Evolutionary conservation across 2,113 vertebrate genomes (phyloP).

Genomic region (Heteronetta atricapilla): DNA sequence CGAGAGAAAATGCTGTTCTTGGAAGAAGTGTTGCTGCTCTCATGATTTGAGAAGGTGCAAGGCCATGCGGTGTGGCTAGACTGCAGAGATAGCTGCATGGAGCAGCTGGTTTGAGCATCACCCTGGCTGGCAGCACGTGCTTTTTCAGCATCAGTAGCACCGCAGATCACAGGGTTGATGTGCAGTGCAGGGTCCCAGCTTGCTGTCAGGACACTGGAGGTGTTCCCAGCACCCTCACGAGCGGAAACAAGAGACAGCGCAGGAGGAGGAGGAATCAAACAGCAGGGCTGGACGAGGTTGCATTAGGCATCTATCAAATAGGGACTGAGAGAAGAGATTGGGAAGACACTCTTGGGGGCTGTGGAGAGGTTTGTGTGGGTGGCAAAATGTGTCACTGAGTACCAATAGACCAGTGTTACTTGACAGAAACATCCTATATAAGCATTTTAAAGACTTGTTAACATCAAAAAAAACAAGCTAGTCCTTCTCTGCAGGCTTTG

Average conservation of each 20-base stretch:
- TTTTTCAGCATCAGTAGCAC: not conserved
- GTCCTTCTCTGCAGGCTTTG: slow-evolving; percentile 12
- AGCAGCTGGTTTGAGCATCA: not conserved
- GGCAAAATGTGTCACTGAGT: not conserved
- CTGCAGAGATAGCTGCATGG: not conserved
- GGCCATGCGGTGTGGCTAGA: not conserved
- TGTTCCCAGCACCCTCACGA: not conserved
- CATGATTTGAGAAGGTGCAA: rapidly evolving
- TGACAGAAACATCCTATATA: slow-evolving; percentile 27
- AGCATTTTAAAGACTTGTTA: slow-evolving; percentile 32
- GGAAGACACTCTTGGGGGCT: not conserved
- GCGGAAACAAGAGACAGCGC: not conserved
- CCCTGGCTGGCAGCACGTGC: rapidly evolving
- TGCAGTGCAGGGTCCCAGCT: not conserved
- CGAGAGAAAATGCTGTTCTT: not conserved
- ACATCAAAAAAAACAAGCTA: not conserved
- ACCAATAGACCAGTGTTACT: not conserved
- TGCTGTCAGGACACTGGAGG: not conserved
- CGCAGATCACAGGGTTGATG: not conserved
- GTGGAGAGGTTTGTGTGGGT: not conserved
- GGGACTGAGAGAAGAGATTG: not conserved
- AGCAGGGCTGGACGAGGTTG: not conserved
- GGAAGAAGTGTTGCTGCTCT: not conserved
- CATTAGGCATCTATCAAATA: not conserved
- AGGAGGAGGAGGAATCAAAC: not conserved